These are phyloP conservation scores for Drosophila formosana DNA, from an alignment of 2,888 invertebrate species.

Conservation along the genomic window DNA sequence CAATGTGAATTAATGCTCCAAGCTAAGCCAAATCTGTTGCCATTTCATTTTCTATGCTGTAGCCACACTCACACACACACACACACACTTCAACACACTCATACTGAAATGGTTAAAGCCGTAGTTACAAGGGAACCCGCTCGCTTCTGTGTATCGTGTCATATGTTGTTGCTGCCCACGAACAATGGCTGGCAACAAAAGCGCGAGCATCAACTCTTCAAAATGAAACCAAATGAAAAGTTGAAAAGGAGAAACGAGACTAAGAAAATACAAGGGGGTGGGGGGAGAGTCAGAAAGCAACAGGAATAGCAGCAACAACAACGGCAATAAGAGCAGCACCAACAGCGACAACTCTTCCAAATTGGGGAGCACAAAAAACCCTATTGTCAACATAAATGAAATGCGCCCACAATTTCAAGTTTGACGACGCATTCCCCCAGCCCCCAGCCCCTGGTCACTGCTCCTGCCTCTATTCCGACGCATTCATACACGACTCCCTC, in stretches of 20 bases:
- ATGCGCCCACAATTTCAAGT: constrained; percentile 79
- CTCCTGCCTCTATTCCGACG: not conserved
- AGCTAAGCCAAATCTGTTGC: constrained; percentile 66
- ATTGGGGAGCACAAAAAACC: constrained; percentile 62
- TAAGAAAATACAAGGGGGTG: constrained; percentile 13
- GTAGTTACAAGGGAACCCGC: constrained; percentile 3
- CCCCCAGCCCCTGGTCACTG: not conserved
- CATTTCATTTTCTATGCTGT: constrained; percentile 62
- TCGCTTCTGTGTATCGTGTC: constrained; percentile 42
- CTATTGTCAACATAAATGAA: constrained; percentile 79
- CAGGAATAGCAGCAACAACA: constrained; percentile 20
- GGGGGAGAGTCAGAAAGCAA: constrained; percentile 2
- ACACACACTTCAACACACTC: constrained; percentile 3
- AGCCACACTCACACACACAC: constrained; percentile 8
- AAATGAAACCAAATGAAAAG: constrained; percentile 55
- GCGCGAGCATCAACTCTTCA: constrained; percentile 72
- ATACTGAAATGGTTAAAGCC: not conserved
- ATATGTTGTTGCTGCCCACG: constrained; percentile 59
- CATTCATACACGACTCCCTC: constrained; percentile 5
- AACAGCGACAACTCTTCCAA: constrained; percentile 45
- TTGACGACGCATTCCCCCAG: constrained; percentile 53
- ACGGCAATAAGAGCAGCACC: constrained; percentile 26
- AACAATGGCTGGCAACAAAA: constrained; percentile 67
- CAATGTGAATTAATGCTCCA: constrained; percentile 61
- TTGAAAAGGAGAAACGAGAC: constrained; percentile 26